Conservation (phyloP, 2,888 invertebrate genomes). For the Marronus borbonicus region DNA sequence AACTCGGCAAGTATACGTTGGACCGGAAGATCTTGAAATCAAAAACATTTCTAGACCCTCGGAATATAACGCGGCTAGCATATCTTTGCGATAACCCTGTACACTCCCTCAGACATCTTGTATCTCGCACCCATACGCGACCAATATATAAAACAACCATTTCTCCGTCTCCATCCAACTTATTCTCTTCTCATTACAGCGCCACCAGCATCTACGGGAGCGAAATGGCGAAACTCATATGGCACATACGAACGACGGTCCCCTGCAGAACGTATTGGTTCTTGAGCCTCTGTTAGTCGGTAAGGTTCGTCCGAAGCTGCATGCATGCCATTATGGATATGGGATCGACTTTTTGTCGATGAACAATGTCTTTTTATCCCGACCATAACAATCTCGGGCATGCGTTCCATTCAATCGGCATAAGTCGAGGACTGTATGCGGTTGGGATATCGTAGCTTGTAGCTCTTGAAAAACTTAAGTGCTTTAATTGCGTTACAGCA, state of each 20-base stretch:
- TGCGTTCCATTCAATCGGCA: constrained; percentile 30
- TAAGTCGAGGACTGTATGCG: background rate
- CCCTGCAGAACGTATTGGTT: background rate
- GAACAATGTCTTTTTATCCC: constrained; percentile 42
- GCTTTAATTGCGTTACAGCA: constrained; percentile 40
- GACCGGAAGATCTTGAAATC: too few species aligned
- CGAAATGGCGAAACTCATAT: constrained; percentile 10
- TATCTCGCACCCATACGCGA: background rate
- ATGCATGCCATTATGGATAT: constrained; percentile 39
- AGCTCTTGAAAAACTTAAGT: constrained; percentile 31
- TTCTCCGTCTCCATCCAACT: constrained; percentile 13
- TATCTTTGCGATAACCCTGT: background rate
- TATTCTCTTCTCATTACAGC: background rate
- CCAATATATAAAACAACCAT: background rate
- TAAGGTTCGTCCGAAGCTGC: background rate
- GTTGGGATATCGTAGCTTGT: background rate
- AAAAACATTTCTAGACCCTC: too few species aligned
- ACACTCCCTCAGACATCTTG: background rate
- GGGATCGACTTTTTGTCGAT: constrained; percentile 25
- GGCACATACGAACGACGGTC: background rate
- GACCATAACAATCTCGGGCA: constrained; percentile 37
- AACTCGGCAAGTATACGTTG: too few species aligned
- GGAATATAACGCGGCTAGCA: too few species aligned
- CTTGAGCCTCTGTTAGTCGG: background rate
- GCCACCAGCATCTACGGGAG: background rate